Base-by-base conservation (phyloP, 2,113 vertebrate genomes). In the Penelope pileata region DNA sequence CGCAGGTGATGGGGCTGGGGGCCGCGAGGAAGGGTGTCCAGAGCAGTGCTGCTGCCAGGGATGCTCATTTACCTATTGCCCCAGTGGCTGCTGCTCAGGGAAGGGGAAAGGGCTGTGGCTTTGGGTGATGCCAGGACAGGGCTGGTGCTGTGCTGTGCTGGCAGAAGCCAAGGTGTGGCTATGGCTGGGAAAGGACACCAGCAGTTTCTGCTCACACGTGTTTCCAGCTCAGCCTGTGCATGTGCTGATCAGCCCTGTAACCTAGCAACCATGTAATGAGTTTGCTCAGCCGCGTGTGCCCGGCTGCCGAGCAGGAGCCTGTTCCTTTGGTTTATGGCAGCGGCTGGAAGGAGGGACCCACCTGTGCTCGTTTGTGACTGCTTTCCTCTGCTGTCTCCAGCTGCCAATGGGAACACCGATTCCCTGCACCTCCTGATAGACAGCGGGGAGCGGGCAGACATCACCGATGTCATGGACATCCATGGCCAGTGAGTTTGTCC, bases 341-440 rank as follows among this genome's bases (percentile, higher is more conserved):
- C 13, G 59, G 30, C 56, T 29, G 75, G 34, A 26, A 62, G 75
- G 47, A 18, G 50, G 66, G 32, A 51, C 47, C n/a, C 9, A 0
- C 18, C 42, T 32, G 12, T 7, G 1, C 0, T 1, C 3, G 6
- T 43, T 30, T 16, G 45, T 81, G 56, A 45, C 48, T 56, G 16
- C 29, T 81, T 45, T n/a, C 54, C 34, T 88, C 21, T 7, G 5
- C 83, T 51, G 67, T 54, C 86, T 34, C 9, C 95, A 99, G 99
- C 99, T 96, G 98, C 98, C 94, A 98, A 98, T 15, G 99, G 99
- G 86, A 98, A 99, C 96, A 98, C 99, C 4, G 99, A 99, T 96
- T 99, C 98, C 97, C 96, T 99, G 96, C 99, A 99, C 93, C 97
- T 99, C 93, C 98, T 99, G 95, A 98, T 99, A 40, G 99, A 99